Evolutionary conservation across 2,888 invertebrate genomes (phyloP), one percentile per base, ranked within the genome.

Genomic region (Graphium colonna): DNA sequence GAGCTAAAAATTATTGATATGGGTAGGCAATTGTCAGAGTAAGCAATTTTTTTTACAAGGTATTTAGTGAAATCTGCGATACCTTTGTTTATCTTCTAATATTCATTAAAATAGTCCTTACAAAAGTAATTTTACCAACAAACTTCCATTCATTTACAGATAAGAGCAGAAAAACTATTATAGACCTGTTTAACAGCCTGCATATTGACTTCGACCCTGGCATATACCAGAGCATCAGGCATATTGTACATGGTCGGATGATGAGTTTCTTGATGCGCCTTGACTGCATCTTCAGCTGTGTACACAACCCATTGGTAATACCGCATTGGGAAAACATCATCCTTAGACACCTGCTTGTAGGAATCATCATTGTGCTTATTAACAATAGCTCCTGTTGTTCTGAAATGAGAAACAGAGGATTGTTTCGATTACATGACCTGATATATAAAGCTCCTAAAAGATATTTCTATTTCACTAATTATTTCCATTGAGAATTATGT

Each of bases 171-270:
- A n/a, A n/a, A n/a, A n/a, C n/a, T n/a, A n/a, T n/a, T n/a, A 9
- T 10, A 9, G 8, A 92, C 93, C 87, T 92, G 92, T 73, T 93
- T 94, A 58, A 90, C 92, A 49, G 92, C 93, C 60, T 90, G 90
- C 95, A 97, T 95, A 73, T 97, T 94, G 2, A 97, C 77, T 74
- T 97, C 97, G 53, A 97, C 87, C 33, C 91, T 82, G 1, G 95
- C 92, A 60, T 90, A 91, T 0, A 98, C 76, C 10, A 92, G 81
- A 0, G 95, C 94, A 74, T 94, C 90, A 0, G 96, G 95, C 33
- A 90, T 81, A 79, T 97, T 95, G 67, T 93, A 95, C 86, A 97
- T 94, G 0, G 94, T 92, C 0, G 96, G 95, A 74, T 96, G 94
- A 75, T 96, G 95, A 0, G 93, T 93, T 78, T 97, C 96, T 44